Percentiles rank a stretch among this genome's conserved stretches.
These are phyloP conservation scores for Antennarius striatus DNA, from an alignment of 2,113 vertebrate species.

Conservation along the genomic window DNA sequence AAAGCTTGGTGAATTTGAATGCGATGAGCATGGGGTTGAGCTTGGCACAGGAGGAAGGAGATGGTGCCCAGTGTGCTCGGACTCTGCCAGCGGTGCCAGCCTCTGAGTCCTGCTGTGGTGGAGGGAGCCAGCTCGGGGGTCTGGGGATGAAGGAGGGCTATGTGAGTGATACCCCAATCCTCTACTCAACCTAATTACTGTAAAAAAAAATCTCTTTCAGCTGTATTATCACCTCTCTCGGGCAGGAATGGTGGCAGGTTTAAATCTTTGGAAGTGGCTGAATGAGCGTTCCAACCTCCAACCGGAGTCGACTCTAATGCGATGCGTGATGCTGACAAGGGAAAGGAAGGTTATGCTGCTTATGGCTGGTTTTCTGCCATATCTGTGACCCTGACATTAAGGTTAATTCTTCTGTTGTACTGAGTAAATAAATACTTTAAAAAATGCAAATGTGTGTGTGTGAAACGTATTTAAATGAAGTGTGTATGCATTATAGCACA, in stretches of 20 bases:
- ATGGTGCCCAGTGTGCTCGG: slow-evolving; percentile 60
- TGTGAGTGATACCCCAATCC: slow-evolving; percentile 25
- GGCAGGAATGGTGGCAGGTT: slow-evolving; percentile 27
- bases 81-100: slow-evolving; percentile 69
- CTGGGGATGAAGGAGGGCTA: neutral
- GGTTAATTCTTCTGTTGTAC: neutral
- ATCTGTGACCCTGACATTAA: neutral
- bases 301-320: neutral
- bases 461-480: neutral
- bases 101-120: slow-evolving; percentile 52
- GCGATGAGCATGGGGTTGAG: slow-evolving; percentile 58
- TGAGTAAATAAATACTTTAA: neutral
- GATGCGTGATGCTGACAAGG: too few relatives aligned
- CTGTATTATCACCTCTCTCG: neutral
- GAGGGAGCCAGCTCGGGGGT: slow-evolving; percentile 38
- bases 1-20: slow-evolving; percentile 70
- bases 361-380: neutral
- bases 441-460: neutral
- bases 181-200: slow-evolving; percentile 36
- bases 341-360: neutral
- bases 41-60: slow-evolving; percentile 49
- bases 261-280: neutral
- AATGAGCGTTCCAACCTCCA: slow-evolving; percentile 10
- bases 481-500: too few relatives aligned
- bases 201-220: slow-evolving; percentile 42